Base-by-base conservation (phyloP, 2,888 invertebrate genomes). In the Endotricha flammealis region DNA sequence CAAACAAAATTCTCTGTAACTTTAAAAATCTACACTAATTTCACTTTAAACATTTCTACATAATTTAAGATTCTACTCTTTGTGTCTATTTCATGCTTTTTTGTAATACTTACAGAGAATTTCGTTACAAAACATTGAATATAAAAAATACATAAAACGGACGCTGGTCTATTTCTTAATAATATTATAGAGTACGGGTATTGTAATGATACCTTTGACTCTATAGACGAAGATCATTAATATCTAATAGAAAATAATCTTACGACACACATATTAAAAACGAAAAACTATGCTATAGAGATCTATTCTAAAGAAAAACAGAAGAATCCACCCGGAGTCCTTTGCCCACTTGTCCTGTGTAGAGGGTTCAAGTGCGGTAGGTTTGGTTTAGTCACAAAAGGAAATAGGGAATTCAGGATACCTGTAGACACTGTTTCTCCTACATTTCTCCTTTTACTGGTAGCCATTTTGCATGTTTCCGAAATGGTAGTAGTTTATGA, bases 331-430 rank as follows among this genome's bases (percentile, higher is more conserved):
- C 63, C 59, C 64, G 71, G 64, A 64, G 71, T 74, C 70, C 67
- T 50, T 55, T 62, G 53, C 79, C 81, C 79, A 69, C 83, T 85
- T 82, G 80, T 75, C 79, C 76, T 73, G 48, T 59, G 73, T 75
- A 38, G 68, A 71, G 79, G 80, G 57, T 79, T 82, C 82, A 86
- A 85, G 82, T 64, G 45, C 80, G 77, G 76, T 46, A 44, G 48
- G 39, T 39, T 38, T 45, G 54, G 46, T 57, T 71, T 66, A 71
- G 66, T 64, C 52, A 69, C 60, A 63, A 59, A 48, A 48, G 53
- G 62, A 56, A 57, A 47, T 12, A 13, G 40, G 46, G 45, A 46
- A 46, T 49, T 38, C 50, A 32, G 29, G 43, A 46, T 46, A 44
- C 38, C 33, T 37, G 56, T 65, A 68, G 69, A 69, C 72, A 71